phyloP scores from a whole-genome alignment of 2,113 vertebrate genomes.

The Psittacus erithacus region DNA sequence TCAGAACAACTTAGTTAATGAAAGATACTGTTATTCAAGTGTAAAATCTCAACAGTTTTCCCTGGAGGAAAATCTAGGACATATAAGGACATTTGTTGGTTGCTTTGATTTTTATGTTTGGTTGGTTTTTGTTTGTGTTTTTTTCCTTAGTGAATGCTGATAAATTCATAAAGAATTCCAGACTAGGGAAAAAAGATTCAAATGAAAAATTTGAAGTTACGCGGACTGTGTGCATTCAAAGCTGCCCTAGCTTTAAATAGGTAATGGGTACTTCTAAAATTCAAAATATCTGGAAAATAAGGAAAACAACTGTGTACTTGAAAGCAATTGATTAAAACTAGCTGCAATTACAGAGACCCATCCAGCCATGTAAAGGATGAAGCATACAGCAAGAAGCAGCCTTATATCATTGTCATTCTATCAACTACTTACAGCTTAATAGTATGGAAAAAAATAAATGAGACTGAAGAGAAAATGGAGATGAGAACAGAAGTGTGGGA shows the following conservation, averaged over 20 bases:
- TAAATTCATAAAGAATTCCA: conserved; percentile 20
- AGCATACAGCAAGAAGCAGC: neutral
- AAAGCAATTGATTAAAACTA: conserved; percentile 40
- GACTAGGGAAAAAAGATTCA: neutral
- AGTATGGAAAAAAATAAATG: conserved; percentile 30
- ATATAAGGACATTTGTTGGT: neutral
- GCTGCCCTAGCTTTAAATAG: neutral
- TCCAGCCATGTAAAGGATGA: conserved; percentile 25
- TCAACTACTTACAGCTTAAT: conserved; percentile 39
- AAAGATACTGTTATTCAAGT: conserved; percentile 10
- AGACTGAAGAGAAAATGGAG: neutral
- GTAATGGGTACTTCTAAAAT: neutral
- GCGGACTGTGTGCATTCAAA: neutral
- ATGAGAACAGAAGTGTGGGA: neutral
- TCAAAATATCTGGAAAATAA: neutral
- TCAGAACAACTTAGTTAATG: conserved; percentile 5
- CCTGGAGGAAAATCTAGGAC: conserved; percentile 16
- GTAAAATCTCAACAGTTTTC: conserved; percentile 6
- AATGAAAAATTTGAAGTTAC: conserved; percentile 39
- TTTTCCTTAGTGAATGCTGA: neutral
- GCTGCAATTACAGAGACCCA: conserved; percentile 18
- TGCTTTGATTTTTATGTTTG: neutral
- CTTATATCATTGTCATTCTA: conserved; percentile 45
- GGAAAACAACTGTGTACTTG: neutral
- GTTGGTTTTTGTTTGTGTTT: neutral